Base-by-base conservation (phyloP, 2,888 invertebrate species). In the Homarus gammarus region DNA sequence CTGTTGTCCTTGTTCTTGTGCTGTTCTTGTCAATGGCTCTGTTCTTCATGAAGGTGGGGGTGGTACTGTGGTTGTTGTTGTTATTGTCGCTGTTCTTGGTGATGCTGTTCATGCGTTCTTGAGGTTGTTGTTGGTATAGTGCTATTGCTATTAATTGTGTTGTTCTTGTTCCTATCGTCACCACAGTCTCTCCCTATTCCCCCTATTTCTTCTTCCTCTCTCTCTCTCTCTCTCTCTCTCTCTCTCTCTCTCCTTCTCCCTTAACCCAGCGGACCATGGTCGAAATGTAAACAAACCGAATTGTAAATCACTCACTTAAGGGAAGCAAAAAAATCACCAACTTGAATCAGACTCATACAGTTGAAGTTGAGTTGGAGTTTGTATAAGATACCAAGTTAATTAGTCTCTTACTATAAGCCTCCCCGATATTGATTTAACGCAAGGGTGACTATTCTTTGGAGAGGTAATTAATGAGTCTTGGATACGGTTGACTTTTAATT, bases 221-320 rank as follows among this genome's bases (percentile, higher is more conserved):
- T 68, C 68, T 68, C 68, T 68, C 68, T 27, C 68, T 68, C 68
- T 68, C 68, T 64, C 64, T 64, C 64, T 68, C 68, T 68, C 68
- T 68, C 68, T 27, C 68, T 68, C 68, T 68, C 68, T 64, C 64
- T 64, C 64, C 18, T 27, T 68, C 68, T 68, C 68, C 6, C 68
- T 68, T 27, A 31, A 12, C 12, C 1, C 2, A 27, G 12, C 6
- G 44, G 5, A 44, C n/a, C n/a, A n/a, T n/a, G n/a, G n/a, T n/a
- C n/a, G n/a, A n/a, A n/a, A n/a, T n/a, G n/a, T n/a, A n/a, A n/a
- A n/a, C n/a, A n/a, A n/a, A n/a, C n/a, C n/a, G n/a, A n/a, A n/a
- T n/a, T n/a, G n/a, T n/a, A n/a, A n/a, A n/a, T n/a, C n/a, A n/a
- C n/a, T n/a, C n/a, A n/a, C n/a, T n/a, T n/a, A n/a, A n/a, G n/a